A percentile compares a stretch with the other conserved stretches of the same genome.
Evolutionary conservation across 2,888 invertebrate species (phyloP).

Genomic region (Griposia aprilina): DNA sequence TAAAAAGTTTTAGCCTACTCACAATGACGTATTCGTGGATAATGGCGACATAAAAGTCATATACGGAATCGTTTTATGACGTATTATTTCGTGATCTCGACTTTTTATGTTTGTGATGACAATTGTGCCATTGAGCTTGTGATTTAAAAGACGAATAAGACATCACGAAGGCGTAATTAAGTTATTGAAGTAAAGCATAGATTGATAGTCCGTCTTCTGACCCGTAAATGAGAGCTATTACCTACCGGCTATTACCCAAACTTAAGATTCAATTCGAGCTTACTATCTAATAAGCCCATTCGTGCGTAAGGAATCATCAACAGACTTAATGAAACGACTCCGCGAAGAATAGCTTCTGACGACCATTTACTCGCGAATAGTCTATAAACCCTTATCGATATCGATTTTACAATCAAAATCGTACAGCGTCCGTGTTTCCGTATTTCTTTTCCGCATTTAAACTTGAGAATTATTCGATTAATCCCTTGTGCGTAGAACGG

Average conservation of each 20-base stretch:
- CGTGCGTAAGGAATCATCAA: slow-evolving; percentile 39
- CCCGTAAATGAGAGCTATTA: not conserved
- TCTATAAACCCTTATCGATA: slow-evolving; percentile 56
- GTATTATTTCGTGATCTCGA: slow-evolving; percentile 42
- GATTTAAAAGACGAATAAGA: not conserved
- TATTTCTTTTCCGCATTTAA: slow-evolving; percentile 72
- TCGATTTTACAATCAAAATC: slow-evolving; percentile 72
- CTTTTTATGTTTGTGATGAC: slow-evolving; percentile 25
- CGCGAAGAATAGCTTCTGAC: slow-evolving; percentile 37
- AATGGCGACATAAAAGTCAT: slow-evolving; percentile 54
- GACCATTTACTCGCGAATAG: slow-evolving; percentile 48
- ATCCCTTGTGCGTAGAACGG: slow-evolving; percentile 72
- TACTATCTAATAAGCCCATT: slow-evolving; percentile 13
- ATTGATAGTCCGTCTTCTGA: not conserved
- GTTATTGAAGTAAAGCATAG: not conserved
- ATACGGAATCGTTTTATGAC: slow-evolving; percentile 52
- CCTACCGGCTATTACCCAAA: not conserved
- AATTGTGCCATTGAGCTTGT: slow-evolving; percentile 6
- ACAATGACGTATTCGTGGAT: slow-evolving; percentile 34
- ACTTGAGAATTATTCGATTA: slow-evolving; percentile 79
- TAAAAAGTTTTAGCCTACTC: slow-evolving; percentile 57
- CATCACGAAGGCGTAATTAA: not conserved
- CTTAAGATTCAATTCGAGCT: not conserved
- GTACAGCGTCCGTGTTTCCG: slow-evolving; percentile 66
- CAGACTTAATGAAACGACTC: slow-evolving; percentile 39